phyloP scores from a whole-genome alignment of 2,797 vertebrate species.

The Odontamblyopus lacepedii region DNA sequence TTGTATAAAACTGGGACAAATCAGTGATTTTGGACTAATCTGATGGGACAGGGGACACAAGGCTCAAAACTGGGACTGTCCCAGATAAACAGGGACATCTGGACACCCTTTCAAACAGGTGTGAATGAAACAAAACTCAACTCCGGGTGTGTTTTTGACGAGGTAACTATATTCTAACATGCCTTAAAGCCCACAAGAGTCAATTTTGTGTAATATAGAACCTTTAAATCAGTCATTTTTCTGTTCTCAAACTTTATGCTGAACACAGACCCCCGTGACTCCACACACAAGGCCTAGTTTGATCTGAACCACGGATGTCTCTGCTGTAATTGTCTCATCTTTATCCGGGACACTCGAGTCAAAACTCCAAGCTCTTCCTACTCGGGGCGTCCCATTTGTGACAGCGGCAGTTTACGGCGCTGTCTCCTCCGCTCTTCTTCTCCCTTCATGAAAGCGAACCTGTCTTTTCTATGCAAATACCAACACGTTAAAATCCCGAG shows the following conservation, averaged over 20 bases:
- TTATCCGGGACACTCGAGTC: constrained; percentile 2
- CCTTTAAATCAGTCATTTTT: not conserved
- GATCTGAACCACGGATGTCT: not conserved
- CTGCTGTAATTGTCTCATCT: not conserved
- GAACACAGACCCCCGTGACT: not conserved
- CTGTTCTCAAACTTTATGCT: not conserved
- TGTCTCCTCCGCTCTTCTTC: constrained; percentile 19
- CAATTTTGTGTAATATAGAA: too few species aligned
- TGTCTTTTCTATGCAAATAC: constrained; percentile 63
- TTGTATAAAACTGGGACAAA: too few species aligned
- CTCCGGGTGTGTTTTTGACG: too few species aligned
- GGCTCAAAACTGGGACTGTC: too few species aligned
- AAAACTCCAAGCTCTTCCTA: constrained; percentile 17
- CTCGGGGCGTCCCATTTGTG: constrained; percentile 15
- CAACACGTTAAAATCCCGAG: constrained; percentile 52
- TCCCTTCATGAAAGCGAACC: constrained; percentile 54
- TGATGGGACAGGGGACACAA: too few species aligned
- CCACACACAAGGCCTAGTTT: not conserved
- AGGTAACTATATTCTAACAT: too few species aligned
- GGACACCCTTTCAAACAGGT: too few species aligned
- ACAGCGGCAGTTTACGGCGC: constrained; percentile 27
- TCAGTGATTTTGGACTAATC: too few species aligned
- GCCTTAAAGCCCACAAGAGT: too few species aligned
- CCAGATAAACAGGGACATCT: too few species aligned
- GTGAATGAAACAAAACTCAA: too few species aligned